Evolutionary conservation across 2,888 invertebrate genomes (phyloP).

Genomic region (Morpho deidamia): DNA sequence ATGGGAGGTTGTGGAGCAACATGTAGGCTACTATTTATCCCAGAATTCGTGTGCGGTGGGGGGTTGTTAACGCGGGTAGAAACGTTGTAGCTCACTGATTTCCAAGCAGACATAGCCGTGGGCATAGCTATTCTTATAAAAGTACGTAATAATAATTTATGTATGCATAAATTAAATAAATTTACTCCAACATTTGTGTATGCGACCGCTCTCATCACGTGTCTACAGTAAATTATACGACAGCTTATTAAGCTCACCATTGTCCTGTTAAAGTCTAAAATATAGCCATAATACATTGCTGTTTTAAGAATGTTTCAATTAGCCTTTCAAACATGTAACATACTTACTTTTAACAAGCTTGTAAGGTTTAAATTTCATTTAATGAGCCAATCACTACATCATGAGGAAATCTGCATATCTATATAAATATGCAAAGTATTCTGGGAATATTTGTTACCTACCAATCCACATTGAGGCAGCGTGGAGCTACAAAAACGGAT

Average conservation of each 20-base stretch:
- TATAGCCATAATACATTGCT: slow-evolving; percentile 13
- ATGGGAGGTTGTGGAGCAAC: too few relatives aligned
- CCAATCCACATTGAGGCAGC: too few relatives aligned
- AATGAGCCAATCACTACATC: slow-evolving; percentile 21
- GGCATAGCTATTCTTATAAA: too few relatives aligned
- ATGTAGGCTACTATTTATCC: too few relatives aligned
- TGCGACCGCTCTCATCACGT: slow-evolving; percentile 13
- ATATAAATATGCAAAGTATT: too few relatives aligned
- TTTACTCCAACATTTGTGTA: slow-evolving; percentile 24
- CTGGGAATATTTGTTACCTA: too few relatives aligned
- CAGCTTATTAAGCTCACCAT: slow-evolving; percentile 33
- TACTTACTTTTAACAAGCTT: neutral
- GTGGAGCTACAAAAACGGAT: too few relatives aligned
- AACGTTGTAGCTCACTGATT: too few relatives aligned
- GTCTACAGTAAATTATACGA: slow-evolving; percentile 35
- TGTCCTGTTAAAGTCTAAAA: slow-evolving; percentile 17
- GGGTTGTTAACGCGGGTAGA: too few relatives aligned
- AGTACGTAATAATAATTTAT: too few relatives aligned
- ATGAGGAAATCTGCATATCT: neutral
- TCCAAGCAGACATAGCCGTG: too few relatives aligned
- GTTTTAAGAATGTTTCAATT: slow-evolving; percentile 15
- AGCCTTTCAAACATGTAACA: slow-evolving; percentile 13
- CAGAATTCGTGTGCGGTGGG: too few relatives aligned
- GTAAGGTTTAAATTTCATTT: slow-evolving; percentile 15
- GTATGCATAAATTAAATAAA: neutral